Conservation (phyloP, 2,113 vertebrate genomes). For the Potamarius usumacintae region DNA sequence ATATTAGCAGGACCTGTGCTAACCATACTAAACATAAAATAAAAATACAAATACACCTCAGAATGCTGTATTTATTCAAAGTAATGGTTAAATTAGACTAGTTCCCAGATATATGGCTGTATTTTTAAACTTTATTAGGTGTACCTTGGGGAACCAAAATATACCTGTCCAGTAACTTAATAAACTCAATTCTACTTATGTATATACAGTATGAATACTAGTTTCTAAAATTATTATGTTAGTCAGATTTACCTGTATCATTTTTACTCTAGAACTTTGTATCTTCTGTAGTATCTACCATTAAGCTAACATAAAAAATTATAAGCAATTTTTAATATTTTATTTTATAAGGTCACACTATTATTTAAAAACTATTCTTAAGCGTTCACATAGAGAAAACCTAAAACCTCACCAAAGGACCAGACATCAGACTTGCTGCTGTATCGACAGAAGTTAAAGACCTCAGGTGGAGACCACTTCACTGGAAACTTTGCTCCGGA, state of each 20-base stretch:
- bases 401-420: conserved; percentile 82
- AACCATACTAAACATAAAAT: background rate
- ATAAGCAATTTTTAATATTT: background rate
- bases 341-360: background rate
- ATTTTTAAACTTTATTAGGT: background rate
- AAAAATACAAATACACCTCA: background rate
- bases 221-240: background rate
- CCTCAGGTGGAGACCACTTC: conserved; percentile 95
- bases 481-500: conserved; percentile 91
- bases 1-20: background rate
- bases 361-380: background rate
- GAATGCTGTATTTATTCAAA: background rate
- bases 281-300: background rate
- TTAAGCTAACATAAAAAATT: background rate
- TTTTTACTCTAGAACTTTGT: background rate
- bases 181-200: background rate
- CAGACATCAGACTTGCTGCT: conserved; percentile 97
- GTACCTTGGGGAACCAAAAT: background rate
- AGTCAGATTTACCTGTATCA: background rate
- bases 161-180: background rate
- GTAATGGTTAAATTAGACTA: background rate
- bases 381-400: background rate
- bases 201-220: background rate
- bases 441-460: conserved; percentile 90
- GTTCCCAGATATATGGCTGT: background rate